Conservation (phyloP, 1,140 invertebrate genomes). For the Drosophila ananassae region DNA sequence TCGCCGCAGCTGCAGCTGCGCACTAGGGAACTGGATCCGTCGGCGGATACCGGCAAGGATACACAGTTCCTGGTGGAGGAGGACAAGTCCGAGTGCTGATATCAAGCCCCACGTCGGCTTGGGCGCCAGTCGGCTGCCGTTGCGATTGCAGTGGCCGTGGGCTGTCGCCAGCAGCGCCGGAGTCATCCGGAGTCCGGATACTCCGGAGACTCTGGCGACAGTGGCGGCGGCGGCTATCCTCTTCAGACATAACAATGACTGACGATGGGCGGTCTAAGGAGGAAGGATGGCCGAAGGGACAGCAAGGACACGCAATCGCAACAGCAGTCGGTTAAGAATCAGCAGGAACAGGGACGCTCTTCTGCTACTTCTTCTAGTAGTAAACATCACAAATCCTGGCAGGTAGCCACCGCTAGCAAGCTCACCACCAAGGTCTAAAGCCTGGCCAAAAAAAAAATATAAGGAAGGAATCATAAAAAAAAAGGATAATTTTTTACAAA, state of each 20-base stretch:
- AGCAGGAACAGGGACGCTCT: constrained; percentile 43
- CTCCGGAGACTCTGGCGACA: constrained; percentile 1
- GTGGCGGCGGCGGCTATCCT: constrained; percentile 47
- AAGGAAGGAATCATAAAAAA: background rate
- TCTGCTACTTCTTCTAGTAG: constrained; percentile 19
- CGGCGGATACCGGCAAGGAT: constrained; percentile 95
- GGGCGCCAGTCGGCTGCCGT: constrained; percentile 36
- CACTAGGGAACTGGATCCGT: constrained; percentile 92
- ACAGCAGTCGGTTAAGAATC: constrained; percentile 25
- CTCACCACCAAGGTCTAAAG: constrained; percentile 69
- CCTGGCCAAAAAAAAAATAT: constrained; percentile 9
- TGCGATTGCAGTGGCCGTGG: constrained; percentile 30
- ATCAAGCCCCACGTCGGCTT: constrained; percentile 64
- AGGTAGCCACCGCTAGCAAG: constrained; percentile 48
- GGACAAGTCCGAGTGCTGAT: constrained; percentile 86
- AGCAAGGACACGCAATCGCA: constrained; percentile 14
- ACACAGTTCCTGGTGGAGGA: constrained; percentile 95
- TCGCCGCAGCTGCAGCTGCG: constrained; percentile 90
- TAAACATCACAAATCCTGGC: constrained; percentile 75
- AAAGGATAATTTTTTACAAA: background rate
- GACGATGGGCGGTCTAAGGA: constrained; percentile 12
- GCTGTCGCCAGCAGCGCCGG: constrained; percentile 49
- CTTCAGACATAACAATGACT: constrained; percentile 71
- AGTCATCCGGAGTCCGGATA: background rate
- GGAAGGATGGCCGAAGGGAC: constrained; percentile 11